Conservation (phyloP, 2,113 vertebrate species). For the Menura novaehollandiae region DNA sequence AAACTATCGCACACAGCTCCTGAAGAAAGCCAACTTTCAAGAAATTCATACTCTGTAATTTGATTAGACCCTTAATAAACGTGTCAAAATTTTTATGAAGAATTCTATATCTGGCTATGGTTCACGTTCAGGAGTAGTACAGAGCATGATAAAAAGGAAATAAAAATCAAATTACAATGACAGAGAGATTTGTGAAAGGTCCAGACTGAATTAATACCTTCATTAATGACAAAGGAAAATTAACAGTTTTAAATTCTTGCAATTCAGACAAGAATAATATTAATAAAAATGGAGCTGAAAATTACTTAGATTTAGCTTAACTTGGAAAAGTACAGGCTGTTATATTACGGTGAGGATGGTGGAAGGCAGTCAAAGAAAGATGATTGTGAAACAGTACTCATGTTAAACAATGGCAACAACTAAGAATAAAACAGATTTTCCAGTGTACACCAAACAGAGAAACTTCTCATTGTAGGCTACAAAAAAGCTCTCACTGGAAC, state of each 20-base stretch:
- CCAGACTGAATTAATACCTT: neutral
- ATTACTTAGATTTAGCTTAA: neutral
- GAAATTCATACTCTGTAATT: neutral
- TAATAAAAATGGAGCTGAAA: neutral
- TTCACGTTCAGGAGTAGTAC: neutral
- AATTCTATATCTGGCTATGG: neutral
- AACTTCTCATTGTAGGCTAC: neutral
- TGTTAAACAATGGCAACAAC: neutral
- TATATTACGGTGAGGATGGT: neutral
- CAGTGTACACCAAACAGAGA: neutral
- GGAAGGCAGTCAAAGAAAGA: neutral
- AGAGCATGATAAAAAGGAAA: neutral
- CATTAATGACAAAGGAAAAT: constrained; percentile 14
- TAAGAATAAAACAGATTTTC: neutral
- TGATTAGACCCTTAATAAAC: neutral
- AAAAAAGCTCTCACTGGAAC: constrained; percentile 33
- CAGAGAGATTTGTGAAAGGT: neutral
- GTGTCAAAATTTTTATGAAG: neutral
- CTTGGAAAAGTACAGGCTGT: neutral
- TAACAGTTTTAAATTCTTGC: neutral
- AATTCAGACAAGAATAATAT: neutral
- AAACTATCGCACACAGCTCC: neutral
- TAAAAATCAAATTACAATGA: neutral
- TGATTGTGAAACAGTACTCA: neutral
- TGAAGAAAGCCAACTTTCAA: neutral